Evolutionary conservation across 1,140 invertebrate genomes (phyloP).

Genomic region (Cepaea nemoralis): DNA sequence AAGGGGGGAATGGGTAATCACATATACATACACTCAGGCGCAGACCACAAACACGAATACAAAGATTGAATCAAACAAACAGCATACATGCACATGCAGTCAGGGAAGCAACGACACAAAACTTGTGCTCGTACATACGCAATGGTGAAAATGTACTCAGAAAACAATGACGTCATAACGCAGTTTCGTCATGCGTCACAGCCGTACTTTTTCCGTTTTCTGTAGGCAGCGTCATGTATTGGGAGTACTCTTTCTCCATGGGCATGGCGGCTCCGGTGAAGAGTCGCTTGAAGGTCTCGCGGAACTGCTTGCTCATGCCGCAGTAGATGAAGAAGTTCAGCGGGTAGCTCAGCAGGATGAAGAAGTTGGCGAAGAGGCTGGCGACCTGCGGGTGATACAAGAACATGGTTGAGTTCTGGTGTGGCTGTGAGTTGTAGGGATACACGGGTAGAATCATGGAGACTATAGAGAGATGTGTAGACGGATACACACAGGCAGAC

Average conservation of each 20-base stretch:
- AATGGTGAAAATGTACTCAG: not conserved
- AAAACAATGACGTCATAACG: conserved; percentile 48
- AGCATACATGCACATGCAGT: too few species aligned
- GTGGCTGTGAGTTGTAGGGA: too few species aligned
- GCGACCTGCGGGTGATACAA: too few species aligned
- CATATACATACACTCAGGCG: too few species aligned
- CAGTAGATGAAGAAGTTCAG: conserved; percentile 97
- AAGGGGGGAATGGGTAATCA: too few species aligned
- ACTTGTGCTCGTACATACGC: not conserved
- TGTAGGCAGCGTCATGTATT: conserved; percentile 66
- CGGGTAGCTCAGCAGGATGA: conserved; percentile 90
- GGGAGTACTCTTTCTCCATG: conserved; percentile 61
- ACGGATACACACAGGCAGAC: too few species aligned
- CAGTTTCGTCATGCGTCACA: conserved; percentile 61
- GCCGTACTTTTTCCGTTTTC: conserved; percentile 64
- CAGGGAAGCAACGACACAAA: too few species aligned
- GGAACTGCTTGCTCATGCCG: conserved; percentile 92
- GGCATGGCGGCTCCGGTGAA: conserved; percentile 74
- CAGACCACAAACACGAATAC: too few species aligned
- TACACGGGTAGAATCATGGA: too few species aligned
- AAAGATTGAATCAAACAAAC: too few species aligned
- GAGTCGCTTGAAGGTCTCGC: conserved; percentile 92
- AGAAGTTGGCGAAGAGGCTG: conserved; percentile 82
- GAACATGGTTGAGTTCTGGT: too few species aligned
- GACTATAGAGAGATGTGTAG: too few species aligned